Evolutionary conservation across 2,113 vertebrate genomes (phyloP), one percentile per base, ranked within the genome.

Genomic region (Passerina amoena): DNA sequence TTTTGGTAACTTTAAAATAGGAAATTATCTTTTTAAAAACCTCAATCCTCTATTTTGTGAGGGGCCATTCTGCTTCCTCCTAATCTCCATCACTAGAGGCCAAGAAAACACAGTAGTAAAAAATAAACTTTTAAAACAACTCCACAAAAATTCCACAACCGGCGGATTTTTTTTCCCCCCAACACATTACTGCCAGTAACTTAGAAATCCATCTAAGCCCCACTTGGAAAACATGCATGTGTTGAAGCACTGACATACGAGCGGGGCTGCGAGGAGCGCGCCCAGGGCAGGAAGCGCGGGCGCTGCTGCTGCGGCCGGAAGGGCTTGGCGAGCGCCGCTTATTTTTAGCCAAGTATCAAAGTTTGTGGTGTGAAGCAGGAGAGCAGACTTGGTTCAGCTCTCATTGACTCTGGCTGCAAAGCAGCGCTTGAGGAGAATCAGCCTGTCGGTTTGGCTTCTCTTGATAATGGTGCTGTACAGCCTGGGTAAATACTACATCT

Each of bases 151-250:
- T 23, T 42, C 42, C 18, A 1, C 27, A 57, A 20, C 20, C 21
- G 28, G 10, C n/a, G 5, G 8, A 23, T 40, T 24, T 2, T 3
- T 37, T 27, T 2, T 1, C 2, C 5, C 3, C 4, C 23, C 16
- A 12, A 1, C 16, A 20, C 6, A 12, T 44, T 63, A 20, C 27
- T 81, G 20, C 25, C 44, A 31, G 20, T 33, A 61, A 37, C 64
- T 81, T 6, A n/a, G 7, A 79, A 75, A 85, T 28, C 17, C 37
- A 45, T 20, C 9, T 21, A 31, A 51, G 21, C 28, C 14, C 21
- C 11, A 3, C 68, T 48, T 37, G 25, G 56, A 31, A 48, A 76
- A 61, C 0, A 1, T 2, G 16, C 0, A 0, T 2, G 11, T 17
- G 14, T n/a, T 69, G 31, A 33, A 79, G 18, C 19, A 4, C 4